A percentile compares a stretch with the other conserved stretches of the same genome.
phyloP scores from a whole-genome alignment of 2,113 vertebrate genomes.

The Calidris pugnax region DNA sequence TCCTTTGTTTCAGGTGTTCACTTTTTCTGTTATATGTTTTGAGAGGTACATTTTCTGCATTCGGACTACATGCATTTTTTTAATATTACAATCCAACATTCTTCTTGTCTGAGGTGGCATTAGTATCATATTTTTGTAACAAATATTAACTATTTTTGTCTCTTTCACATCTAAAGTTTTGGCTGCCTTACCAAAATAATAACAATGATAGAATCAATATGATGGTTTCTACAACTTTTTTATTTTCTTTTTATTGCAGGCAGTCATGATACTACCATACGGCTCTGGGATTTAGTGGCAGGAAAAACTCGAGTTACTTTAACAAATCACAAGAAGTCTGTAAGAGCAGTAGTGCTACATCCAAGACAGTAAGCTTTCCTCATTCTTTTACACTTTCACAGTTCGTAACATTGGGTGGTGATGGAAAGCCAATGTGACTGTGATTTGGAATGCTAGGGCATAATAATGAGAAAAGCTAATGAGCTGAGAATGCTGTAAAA shows the following conservation, averaged over 20 bases:
- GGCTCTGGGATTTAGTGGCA: constrained; percentile 95
- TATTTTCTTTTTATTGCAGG: constrained; percentile 70
- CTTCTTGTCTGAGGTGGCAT: neutral
- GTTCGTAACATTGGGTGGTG: neutral
- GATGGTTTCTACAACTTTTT: neutral
- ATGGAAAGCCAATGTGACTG: neutral
- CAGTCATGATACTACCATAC: constrained; percentile 96
- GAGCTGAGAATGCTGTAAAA: neutral
- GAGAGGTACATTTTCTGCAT: neutral
- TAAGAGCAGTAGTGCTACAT: constrained; percentile 90
- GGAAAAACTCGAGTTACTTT: constrained; percentile 97
- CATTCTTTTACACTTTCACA: neutral
- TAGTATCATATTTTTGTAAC: neutral
- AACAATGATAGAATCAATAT: neutral
- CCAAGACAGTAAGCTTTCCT: constrained; percentile 89
- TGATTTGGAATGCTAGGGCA: neutral
- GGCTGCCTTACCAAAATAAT: neutral
- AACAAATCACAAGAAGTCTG: constrained; percentile 98
- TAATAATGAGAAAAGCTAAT: neutral
- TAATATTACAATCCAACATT: neutral
- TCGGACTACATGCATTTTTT: neutral
- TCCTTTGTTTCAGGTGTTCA: neutral
- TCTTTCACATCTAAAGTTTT: neutral
- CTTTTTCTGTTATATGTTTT: neutral
- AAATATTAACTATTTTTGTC: neutral